Percentiles rank a stretch among this genome's conserved stretches.
These are phyloP conservation scores for Danaus plexippus DNA, from an alignment of 1,140 invertebrate genomes.

Conservation along the genomic window DNA sequence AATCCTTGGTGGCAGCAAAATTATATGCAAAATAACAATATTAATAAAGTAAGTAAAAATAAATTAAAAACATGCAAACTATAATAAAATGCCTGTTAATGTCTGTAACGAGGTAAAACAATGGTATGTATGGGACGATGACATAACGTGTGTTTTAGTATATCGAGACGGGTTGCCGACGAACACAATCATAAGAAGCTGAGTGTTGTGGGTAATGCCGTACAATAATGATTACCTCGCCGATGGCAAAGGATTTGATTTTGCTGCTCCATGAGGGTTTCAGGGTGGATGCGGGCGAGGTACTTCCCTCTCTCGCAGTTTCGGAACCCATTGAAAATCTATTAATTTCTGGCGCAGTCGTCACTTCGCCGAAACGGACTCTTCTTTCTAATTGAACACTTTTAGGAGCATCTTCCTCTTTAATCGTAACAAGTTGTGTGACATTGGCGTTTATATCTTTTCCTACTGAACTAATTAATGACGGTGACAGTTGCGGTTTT, in stretches of 20 bases:
- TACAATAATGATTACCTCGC: constrained; percentile 66
- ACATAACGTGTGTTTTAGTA: constrained; percentile 51
- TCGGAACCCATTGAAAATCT: constrained; percentile 48
- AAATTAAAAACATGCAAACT: constrained; percentile 60
- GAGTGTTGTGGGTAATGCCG: constrained; percentile 56
- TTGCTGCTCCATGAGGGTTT: constrained; percentile 67
- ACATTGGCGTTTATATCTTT: constrained; percentile 58
- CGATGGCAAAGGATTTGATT: constrained; percentile 68
- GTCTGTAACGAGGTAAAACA: constrained; percentile 44
- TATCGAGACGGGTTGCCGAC: constrained; percentile 51
- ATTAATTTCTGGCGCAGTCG: constrained; percentile 47
- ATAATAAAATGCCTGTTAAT: constrained; percentile 62
- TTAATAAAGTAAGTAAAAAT: constrained; percentile 45
- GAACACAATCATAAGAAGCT: constrained; percentile 70
- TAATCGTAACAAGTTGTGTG: constrained; percentile 38
- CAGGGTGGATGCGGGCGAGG: constrained; percentile 46
- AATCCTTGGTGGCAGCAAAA: constrained; percentile 26
- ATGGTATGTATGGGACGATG: constrained; percentile 48
- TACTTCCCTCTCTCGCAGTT: constrained; percentile 44
- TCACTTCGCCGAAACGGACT: constrained; percentile 63
- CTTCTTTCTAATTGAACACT: constrained; percentile 61
- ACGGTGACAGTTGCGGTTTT: constrained; percentile 36
- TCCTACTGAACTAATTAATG: constrained; percentile 35
- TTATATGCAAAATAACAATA: constrained; percentile 36
- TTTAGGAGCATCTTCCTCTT: constrained; percentile 39